Evolutionary conservation across 2,797 vertebrate genomes (phyloP), one percentile per base, ranked within the genome.

Genomic region (Ambastaia sidthimunki): DNA sequence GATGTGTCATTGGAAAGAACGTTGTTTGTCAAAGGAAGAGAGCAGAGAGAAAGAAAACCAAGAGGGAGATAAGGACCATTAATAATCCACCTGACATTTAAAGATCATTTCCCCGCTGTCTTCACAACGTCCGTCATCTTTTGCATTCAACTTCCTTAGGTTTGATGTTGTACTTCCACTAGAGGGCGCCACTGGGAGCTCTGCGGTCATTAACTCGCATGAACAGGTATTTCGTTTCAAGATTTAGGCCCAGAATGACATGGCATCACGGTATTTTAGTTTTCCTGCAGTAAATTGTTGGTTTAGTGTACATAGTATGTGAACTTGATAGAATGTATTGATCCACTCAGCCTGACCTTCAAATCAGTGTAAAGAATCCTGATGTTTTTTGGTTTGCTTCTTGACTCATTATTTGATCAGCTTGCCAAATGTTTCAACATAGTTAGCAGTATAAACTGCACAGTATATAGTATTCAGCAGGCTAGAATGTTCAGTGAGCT

Each of bases 1-100:
- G 63, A 86, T 83, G 74, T 81, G 54, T 21, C 59, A 19, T 71
- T 82, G 74, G 75, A 81, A 74, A 68, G 73, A 85, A 80, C 67
- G 69, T 80, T 87, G 78, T 81, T 83, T 85, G 78, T 85, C 74
- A 81, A 74, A 71, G 73, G 67, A 83, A 83, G 72, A 79, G 60
- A 84, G 59, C 76, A 68, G 74, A 66, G 62, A 75, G 44, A 63
- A 82, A 80, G 80, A 69, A 73, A 70, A 74, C 55, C 57, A 74
- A 63, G 74, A 70, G 68, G 62, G 59, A 84, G 76, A 80, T 76
- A 74, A 79, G 55, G 71, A 66, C 83, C 80, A 78, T 48, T 70
- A 82, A 81, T 84, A 86, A 84, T 83, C 48, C 71, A 86, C 73
- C 62, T 84, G 76, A 86, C 68, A 76, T 82, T 57, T 59, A 68